Conservation (phyloP, 2,113 vertebrate genomes). For the Leptocoma aspasia region DNA sequence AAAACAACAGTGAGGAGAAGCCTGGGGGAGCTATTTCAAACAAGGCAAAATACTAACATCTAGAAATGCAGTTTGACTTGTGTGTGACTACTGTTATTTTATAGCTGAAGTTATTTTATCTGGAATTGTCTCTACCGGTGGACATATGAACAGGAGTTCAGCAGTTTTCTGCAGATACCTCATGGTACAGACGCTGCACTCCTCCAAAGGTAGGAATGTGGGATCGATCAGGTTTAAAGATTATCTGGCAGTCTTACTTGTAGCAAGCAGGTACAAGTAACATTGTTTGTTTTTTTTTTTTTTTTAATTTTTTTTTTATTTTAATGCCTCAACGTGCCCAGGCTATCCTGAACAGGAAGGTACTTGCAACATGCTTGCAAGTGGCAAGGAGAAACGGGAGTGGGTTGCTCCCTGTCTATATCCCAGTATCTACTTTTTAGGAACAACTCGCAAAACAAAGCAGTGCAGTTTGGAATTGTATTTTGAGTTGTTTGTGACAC, state of each 20-base stretch:
- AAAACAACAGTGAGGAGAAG: neutral
- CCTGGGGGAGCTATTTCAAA: neutral
- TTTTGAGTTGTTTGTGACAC: neutral
- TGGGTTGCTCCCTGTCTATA: fast-evolving
- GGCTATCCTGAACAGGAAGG: neutral
- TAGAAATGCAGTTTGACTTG: neutral
- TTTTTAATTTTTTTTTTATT: neutral
- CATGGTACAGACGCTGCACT: neutral
- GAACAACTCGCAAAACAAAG: neutral
- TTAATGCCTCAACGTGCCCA: fast-evolving
- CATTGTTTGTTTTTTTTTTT: neutral
- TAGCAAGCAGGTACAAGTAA: neutral
- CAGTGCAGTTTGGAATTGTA: neutral
- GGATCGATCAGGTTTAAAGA: neutral
- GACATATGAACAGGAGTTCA: fast-evolving
- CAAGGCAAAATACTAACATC: neutral
- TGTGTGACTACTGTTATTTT: neutral
- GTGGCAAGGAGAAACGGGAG: neutral
- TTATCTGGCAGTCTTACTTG: neutral
- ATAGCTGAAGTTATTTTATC: neutral
- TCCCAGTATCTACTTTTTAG: fast-evolving
- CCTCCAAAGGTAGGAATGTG: fast-evolving
- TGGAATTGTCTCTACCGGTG: fast-evolving
- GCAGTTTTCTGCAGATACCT: neutral
- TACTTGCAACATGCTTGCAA: neutral